Conservation (phyloP, 2,113 vertebrate species). For the Leiothrix lutea region DNA sequence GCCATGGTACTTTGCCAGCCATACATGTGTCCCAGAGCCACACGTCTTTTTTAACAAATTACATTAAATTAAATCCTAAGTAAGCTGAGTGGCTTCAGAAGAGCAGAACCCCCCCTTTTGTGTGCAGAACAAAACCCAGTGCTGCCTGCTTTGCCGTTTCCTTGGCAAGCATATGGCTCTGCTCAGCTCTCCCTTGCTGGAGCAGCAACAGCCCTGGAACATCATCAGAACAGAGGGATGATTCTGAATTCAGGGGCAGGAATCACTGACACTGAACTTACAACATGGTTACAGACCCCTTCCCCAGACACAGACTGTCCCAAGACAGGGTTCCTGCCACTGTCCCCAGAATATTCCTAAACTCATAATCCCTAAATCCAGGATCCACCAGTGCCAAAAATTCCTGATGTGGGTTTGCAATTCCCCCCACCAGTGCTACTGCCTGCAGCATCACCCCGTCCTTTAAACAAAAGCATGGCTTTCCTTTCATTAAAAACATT, state of each 20-base stretch:
- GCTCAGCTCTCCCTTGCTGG: background rate
- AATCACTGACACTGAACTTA: background rate
- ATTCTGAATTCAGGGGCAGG: background rate
- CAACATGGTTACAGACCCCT: background rate
- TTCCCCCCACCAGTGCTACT: background rate
- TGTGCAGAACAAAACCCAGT: rapidly evolving
- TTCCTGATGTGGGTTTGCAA: background rate
- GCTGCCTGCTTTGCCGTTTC: background rate
- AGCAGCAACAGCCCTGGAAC: background rate
- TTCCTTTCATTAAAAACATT: constrained; percentile 14
- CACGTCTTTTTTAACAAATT: background rate
- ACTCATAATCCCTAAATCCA: background rate
- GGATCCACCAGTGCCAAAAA: background rate
- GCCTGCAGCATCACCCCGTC: background rate
- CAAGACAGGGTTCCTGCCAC: rapidly evolving
- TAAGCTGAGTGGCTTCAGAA: background rate
- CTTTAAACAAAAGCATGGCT: background rate
- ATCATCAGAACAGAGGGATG: background rate
- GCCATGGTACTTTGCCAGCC: background rate
- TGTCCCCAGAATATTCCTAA: background rate
- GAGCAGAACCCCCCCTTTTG: background rate
- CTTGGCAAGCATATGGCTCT: background rate
- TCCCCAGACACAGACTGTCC: background rate
- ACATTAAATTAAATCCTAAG: background rate
- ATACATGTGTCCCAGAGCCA: background rate